Evolutionary conservation across 92 coral and sea anemone genomes (phyloP).

Genomic region (Epizoanthus illoricatus): DNA sequence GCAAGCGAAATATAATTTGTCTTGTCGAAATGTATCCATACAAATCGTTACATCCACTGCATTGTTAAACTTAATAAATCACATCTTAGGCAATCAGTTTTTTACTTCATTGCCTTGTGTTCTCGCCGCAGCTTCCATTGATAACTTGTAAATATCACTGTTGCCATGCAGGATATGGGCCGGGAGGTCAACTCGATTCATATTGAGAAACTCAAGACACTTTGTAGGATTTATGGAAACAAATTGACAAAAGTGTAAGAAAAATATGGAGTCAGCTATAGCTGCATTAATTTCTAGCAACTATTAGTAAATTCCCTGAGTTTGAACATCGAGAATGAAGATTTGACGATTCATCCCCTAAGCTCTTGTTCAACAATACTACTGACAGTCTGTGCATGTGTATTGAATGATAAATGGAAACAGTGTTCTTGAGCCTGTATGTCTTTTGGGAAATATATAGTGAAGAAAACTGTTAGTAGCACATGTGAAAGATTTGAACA

Average conservation of each 20-base stretch:
- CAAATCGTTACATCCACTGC: neutral
- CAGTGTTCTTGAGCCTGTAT: neutral
- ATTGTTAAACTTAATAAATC: neutral
- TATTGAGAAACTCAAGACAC: slow-evolving; percentile 1
- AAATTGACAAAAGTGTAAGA: neutral
- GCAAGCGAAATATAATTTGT: too few relatives aligned
- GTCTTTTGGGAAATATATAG: slow-evolving; percentile 7
- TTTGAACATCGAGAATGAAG: too few relatives aligned
- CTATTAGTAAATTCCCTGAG: neutral
- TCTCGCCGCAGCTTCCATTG: neutral
- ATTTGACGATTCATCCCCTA: neutral
- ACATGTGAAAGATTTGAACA: neutral
- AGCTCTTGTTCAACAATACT: slow-evolving; percentile 1
- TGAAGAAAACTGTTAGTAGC: slow-evolving; percentile 7
- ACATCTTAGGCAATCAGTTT: too few relatives aligned
- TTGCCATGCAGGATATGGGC: too few relatives aligned
- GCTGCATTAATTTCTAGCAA: neutral
- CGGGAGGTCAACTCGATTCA: slow-evolving; percentile 3
- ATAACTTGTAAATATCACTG: slow-evolving; percentile 1
- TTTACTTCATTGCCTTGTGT: neutral
- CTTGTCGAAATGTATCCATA: too few relatives aligned
- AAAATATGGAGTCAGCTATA: neutral
- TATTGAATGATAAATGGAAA: slow-evolving; percentile 3
- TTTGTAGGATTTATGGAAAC: slow-evolving; percentile 5
- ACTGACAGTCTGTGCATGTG: neutral